Percentiles rank a stretch among this genome's conserved stretches.
These are phyloP conservation scores for Chromis chromis DNA, from an alignment of 2,797 vertebrate species.

Conservation along the genomic window DNA sequence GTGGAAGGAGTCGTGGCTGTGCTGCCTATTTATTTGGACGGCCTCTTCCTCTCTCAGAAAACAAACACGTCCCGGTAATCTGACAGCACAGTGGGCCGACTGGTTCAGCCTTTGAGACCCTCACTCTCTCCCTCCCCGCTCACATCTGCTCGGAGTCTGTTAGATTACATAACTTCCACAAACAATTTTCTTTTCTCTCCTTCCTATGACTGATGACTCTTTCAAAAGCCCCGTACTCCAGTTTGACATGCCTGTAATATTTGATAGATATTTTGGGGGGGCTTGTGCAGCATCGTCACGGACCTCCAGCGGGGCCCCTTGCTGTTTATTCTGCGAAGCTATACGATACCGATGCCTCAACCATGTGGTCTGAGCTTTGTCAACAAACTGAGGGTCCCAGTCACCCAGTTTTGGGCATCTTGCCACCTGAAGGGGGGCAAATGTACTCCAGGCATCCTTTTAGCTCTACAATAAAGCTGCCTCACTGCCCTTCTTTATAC, in stretches of 20 bases:
- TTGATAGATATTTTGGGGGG: slow-evolving; percentile 50
- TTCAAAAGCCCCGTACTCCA: slow-evolving; percentile 37
- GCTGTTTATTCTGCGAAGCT: slow-evolving; percentile 65
- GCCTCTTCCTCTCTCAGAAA: slow-evolving; percentile 76
- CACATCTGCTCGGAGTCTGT: slow-evolving; percentile 77
- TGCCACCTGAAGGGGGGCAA: slow-evolving; percentile 29
- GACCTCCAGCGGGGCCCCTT: slow-evolving; percentile 39
- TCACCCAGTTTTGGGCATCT: slow-evolving; percentile 40
- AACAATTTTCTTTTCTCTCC: slow-evolving; percentile 74
- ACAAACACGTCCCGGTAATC: slow-evolving; percentile 80
- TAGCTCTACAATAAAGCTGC: slow-evolving; percentile 20
- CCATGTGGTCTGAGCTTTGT: slow-evolving; percentile 68
- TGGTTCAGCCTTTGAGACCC: slow-evolving; percentile 67
- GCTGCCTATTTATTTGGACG: slow-evolving; percentile 81
- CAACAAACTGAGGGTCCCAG: slow-evolving; percentile 61
- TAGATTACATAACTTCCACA: slow-evolving; percentile 76
- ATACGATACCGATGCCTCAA: slow-evolving; percentile 53
- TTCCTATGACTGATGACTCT: slow-evolving; percentile 57
- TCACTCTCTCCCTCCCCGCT: slow-evolving; percentile 38
- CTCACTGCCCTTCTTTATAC: neutral
- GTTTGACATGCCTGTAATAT: slow-evolving; percentile 28
- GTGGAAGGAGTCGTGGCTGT: slow-evolving; percentile 62
- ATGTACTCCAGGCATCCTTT: slow-evolving; percentile 15
- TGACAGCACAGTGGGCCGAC: slow-evolving; percentile 75
- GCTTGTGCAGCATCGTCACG: slow-evolving; percentile 27